Evolutionary conservation across 2,113 vertebrate species (phyloP), one percentile per base, ranked within the genome.

Genomic region (Chloebia gouldiae): DNA sequence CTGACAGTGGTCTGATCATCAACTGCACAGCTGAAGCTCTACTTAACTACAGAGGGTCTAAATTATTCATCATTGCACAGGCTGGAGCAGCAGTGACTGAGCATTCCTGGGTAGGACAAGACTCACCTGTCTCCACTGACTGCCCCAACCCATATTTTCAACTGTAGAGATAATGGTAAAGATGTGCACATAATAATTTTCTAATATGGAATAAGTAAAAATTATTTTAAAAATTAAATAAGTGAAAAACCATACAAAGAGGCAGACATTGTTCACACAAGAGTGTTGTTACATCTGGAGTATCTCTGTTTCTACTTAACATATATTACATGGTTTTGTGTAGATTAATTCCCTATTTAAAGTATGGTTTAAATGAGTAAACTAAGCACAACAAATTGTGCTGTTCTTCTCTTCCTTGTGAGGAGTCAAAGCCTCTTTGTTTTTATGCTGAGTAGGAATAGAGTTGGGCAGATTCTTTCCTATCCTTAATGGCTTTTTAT

Each of bases 101-200:
- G 22, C 27, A 5, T 31, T 70, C 10, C 11, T 73, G 28, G 9
- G 15, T 15, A 15, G 31, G 22, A 5, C 3, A 16, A 30, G 39
- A 31, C 0, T 3, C 1, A 7, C 10, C 4, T 71, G 17, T 16
- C 22, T 60, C 19, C 22, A 9, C 4, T 59, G 5, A 8, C 10
- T 76, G 22, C 4, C 11, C 18, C 59, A n/a, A 28, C 51, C 17
- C 9, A 14, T n/a, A 31, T 5, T 50, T 79, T 42, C 8, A 35
- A 1, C 50, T 23, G 11, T 19, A 56, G 33, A 22, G 31, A 56
- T 27, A 69, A 49, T 35, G 14, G 15, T 27, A 28, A 66, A 21
- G 22, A 20, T 50, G 35, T 37, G 6, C 12, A 44, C 5, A 6
- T 7, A 24, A 69, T 25, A 13, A 39, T 64, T 75, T 81, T 40